A percentile compares a stretch with the other conserved stretches of the same genome.
Evolutionary conservation across 2,797 vertebrate genomes (phyloP).

Genomic region (Paramormyrops hopkinsi): DNA sequence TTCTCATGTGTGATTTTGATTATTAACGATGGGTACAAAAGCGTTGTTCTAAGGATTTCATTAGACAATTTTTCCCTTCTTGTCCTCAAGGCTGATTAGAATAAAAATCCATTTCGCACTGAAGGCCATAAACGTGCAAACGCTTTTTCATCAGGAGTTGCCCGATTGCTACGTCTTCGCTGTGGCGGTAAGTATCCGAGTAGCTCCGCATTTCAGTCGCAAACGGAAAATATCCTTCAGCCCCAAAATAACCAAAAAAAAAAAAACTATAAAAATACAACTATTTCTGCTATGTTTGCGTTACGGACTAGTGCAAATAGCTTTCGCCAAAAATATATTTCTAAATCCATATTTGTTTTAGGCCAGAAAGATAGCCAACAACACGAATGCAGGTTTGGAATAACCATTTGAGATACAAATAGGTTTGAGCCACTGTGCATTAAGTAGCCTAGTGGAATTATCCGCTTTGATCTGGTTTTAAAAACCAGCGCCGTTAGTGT

Average conservation of each 20-base stretch:
- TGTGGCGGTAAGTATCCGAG: constrained; percentile 60
- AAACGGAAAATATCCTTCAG: background rate
- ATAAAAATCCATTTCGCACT: constrained; percentile 77
- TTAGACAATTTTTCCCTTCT: background rate
- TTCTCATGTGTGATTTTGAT: background rate
- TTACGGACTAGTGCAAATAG: constrained; percentile 1
- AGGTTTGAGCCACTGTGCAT: background rate
- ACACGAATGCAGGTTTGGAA: background rate
- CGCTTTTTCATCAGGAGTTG: constrained; percentile 80
- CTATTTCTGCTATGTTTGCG: too few species aligned
- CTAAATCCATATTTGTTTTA: background rate
- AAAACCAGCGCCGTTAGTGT: background rate
- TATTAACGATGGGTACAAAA: background rate
- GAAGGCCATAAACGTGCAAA: constrained; percentile 94
- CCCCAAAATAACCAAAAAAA: background rate
- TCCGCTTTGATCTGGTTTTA: background rate
- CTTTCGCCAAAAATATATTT: background rate
- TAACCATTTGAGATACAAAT: background rate
- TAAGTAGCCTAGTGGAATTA: background rate
- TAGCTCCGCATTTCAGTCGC: background rate
- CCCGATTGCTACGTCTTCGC: constrained; percentile 91
- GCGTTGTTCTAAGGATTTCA: background rate
- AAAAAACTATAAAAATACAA: background rate
- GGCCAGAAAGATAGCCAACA: background rate
- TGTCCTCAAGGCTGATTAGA: constrained; percentile 66